These are phyloP conservation scores for Himalopsyche anomala DNA, from an alignment of 2,888 invertebrate species.

Conservation along the genomic window DNA sequence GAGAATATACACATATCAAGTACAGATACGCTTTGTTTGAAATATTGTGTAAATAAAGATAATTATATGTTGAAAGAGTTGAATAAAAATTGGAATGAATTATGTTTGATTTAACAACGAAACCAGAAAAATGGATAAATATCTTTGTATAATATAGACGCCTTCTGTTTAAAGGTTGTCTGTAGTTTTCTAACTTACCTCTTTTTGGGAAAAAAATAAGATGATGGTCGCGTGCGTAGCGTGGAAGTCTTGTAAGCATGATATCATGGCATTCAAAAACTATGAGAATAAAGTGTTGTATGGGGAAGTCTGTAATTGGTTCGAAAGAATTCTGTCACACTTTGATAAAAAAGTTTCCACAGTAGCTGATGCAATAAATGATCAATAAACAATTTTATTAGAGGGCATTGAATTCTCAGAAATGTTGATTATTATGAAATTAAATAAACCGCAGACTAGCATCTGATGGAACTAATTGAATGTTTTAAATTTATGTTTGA, in stretches of 20 bases:
- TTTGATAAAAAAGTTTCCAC: neutral
- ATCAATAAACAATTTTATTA: neutral
- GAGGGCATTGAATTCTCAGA: neutral
- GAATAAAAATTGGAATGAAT: no score
- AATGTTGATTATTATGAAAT: neutral
- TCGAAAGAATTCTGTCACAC: neutral
- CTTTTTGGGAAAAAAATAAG: neutral
- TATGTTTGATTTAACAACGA: no score
- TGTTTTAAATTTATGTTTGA: no score
- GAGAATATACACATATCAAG: no score
- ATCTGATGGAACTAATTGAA: neutral
- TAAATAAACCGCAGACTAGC: neutral
- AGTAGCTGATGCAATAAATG: constrained; percentile 3
- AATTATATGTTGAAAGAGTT: no score
- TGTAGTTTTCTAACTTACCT: no score
- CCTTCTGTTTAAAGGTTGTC: no score
- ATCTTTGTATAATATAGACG: no score
- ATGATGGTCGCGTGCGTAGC: constrained; percentile 62
- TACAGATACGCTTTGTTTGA: no score
- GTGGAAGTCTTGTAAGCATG: constrained; percentile 52
- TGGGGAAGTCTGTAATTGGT: neutral
- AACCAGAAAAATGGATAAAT: no score
- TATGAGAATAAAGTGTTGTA: constrained; percentile 24
- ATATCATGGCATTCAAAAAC: constrained; percentile 27
- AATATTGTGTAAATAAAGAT: no score